Evolutionary conservation across 2,113 vertebrate species (phyloP).

Genomic region (Salvator merianae): DNA sequence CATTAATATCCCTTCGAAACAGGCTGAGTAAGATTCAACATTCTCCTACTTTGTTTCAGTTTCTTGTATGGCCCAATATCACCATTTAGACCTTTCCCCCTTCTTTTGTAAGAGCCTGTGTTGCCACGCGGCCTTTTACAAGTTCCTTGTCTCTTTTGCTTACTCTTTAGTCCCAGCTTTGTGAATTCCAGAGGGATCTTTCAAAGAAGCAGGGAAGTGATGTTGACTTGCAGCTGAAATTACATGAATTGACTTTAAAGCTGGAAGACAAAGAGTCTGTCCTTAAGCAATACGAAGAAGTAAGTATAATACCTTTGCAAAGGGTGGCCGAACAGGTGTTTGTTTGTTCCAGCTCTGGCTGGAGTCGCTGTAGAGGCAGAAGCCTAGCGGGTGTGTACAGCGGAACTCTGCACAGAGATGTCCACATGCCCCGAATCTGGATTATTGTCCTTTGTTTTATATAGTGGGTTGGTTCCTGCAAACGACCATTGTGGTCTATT

Average conservation of each 20-base stretch:
- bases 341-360: not conserved
- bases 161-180: slow-evolving; percentile 80
- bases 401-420: too few species aligned
- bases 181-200: slow-evolving; percentile 81
- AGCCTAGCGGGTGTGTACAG: too few species aligned
- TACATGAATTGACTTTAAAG: slow-evolving; percentile 82
- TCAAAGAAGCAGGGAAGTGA: slow-evolving; percentile 75
- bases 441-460: too few species aligned
- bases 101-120: not conserved
- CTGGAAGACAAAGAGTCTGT: slow-evolving; percentile 84
- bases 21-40: too few species aligned
- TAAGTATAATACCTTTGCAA: slow-evolving; percentile 17
- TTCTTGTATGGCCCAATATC: too few species aligned
- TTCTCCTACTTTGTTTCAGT: too few species aligned
- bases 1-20: too few species aligned
- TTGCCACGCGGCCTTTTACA: not conserved
- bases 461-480: too few species aligned
- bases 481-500: too few species aligned
- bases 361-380: too few species aligned
- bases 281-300: slow-evolving; percentile 89
- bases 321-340: not conserved
- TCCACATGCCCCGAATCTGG: too few species aligned
- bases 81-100: too few species aligned
- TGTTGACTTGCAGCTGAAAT: slow-evolving; percentile 82
- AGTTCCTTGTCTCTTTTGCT: not conserved